Base-by-base conservation (phyloP, 2,797 vertebrate species). In the Lutjanus campechanus region DNA sequence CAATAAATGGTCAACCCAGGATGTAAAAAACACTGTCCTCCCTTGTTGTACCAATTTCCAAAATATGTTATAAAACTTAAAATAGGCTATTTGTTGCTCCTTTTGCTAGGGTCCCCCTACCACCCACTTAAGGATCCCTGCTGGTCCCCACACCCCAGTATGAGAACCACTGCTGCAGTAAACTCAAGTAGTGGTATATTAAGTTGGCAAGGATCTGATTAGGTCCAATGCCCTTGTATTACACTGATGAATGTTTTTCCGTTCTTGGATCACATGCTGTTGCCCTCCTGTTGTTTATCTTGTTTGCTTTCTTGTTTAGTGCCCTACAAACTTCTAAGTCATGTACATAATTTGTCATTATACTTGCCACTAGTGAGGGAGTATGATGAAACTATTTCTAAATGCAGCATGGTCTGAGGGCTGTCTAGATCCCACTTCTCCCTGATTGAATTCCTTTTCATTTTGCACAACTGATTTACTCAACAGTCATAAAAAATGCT, bases 381-480 rank as follows among this genome's bases (percentile, higher is more conserved):
- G 13, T 22, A 9, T 54, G 20, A 83, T 71, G 17, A 22, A 12
- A 55, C 2, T 36, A 51, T 72, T 71, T 74, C 20, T 53, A 46
- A 78, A 76, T 40, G 22, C 72, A 56, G 2, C 0, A 22, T 29
- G 15, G 22, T 44, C 40, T n/a, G 5, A 29, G 6, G 11, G 44
- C 54, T 53, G 17, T 64, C 16, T 55, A 19, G 44, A 72, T 16
- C 7, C 40, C n/a, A 49, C 8, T n/a, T 59, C 49, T 67, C 25
- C 15, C 7, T 22, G 2, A 73, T 72, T 53, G 6, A 25, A 49
- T 71, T 70, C 0, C 1, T 41, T 19, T 40, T 70, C 1, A 61
- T 69, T 83, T 81, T 86, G 54, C 46, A 25, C n/a, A 54, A 22
- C 22, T 61, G 10, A 71, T 82, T 68, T 51, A 66, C 47, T 68